These are phyloP conservation scores for Polydrusus cervinus DNA, from an alignment of 2,888 invertebrate species.

Conservation along the genomic window DNA sequence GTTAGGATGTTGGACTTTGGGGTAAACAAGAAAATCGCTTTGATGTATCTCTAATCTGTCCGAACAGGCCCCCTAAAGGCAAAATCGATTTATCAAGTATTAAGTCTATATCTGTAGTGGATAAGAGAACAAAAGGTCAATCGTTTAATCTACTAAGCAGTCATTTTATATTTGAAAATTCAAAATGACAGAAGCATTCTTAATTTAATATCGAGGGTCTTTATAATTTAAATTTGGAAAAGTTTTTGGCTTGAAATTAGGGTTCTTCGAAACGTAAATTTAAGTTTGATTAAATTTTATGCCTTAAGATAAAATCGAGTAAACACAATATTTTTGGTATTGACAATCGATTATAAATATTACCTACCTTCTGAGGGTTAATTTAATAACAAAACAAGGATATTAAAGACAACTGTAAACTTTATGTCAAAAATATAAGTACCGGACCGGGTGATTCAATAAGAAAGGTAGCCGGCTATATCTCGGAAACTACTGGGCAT, in stretches of 20 bases:
- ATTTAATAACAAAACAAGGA: no score
- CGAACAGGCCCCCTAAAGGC: slow-evolving; percentile 40
- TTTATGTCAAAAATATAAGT: no score
- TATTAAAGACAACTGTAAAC: no score
- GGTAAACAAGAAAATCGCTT: slow-evolving; percentile 46
- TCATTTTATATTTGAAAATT: slow-evolving; percentile 23
- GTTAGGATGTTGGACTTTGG: slow-evolving; percentile 24
- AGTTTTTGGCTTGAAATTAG: slow-evolving; percentile 1
- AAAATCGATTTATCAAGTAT: slow-evolving; percentile 46
- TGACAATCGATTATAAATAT: no score
- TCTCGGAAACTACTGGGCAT: no score
- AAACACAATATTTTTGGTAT: not conserved
- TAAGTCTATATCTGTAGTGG: slow-evolving; percentile 43
- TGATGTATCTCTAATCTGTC: slow-evolving; percentile 46
- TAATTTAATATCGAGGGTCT: slow-evolving; percentile 5
- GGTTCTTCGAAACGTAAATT: not conserved
- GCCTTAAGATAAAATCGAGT: not conserved
- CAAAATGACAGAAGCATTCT: slow-evolving; percentile 4
- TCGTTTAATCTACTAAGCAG: slow-evolving; percentile 26
- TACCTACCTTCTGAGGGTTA: no score
- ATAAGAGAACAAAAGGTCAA: slow-evolving; percentile 40
- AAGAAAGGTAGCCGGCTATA: no score
- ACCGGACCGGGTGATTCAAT: no score
- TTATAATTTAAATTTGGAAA: slow-evolving; percentile 16
- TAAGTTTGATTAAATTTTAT: not conserved